Evolutionary conservation across 2,113 vertebrate species (phyloP), one percentile per base, ranked within the genome.

Genomic region (Nothocercus nigrocapillus): DNA sequence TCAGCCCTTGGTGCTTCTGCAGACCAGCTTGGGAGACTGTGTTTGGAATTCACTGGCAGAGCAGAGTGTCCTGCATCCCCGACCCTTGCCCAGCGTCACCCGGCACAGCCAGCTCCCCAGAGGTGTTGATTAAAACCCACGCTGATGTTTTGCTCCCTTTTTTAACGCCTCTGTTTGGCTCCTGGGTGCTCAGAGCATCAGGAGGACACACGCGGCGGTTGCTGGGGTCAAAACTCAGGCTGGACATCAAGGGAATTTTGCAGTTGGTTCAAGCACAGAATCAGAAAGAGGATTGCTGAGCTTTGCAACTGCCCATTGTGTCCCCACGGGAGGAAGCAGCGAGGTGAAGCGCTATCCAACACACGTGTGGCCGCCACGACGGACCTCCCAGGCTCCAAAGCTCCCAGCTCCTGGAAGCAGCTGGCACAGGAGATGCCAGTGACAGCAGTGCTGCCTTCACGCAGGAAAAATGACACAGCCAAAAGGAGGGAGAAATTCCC

Each of bases 61-160:
- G 7, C 10, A 2, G 1, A 5, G 21, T 3, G 0, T 12, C 51
- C 12, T 1, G 49, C 38, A 40, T 28, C n/a, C 1, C 49, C 20
- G 10, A 6, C 21, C 15, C 53, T 85, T 1, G 2, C 56, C 45
- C 34, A 78, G 56, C 70, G 42, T 61, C 75, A 82, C 63, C 87
- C n/a, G 68, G 20, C 47, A 76, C 87, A 94, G 53, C 17, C 45
- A 63, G n/a, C 40, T 83, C 61, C 18, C 1, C 13, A n/a, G 14
- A 32, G 28, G 18, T 82, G 63, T 83, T 88, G 88, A 68, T 51
- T 68, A 34, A 81, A 64, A 44, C 12, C 30, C 1, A 1, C 44
- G 47, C 51, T 70, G 67, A 42, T 85, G 66, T 66, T 51, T 11
- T 56, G 45, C n/a, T 67, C 15, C 56, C 68, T 25, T 56, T 30